Evolutionary conservation across 2,113 vertebrate genomes (phyloP).

Genomic region (Fregata magnificens): DNA sequence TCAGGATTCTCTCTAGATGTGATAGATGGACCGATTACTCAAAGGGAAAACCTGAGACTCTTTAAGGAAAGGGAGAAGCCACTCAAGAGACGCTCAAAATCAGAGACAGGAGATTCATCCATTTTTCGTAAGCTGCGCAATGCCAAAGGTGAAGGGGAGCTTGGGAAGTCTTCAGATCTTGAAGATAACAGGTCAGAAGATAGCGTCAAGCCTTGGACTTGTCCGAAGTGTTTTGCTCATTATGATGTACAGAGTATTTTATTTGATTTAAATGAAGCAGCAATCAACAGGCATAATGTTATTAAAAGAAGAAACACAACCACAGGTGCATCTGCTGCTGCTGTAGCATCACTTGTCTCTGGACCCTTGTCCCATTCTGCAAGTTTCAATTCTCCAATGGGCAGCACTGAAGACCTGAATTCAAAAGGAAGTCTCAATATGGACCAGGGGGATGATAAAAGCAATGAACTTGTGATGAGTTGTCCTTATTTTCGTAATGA

Average conservation of each 20-base stretch:
- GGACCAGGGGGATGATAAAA: constrained; percentile 91
- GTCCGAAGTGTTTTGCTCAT: constrained; percentile 92
- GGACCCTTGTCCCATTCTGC: constrained; percentile 87
- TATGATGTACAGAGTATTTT: constrained; percentile 93
- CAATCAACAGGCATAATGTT: constrained; percentile 85
- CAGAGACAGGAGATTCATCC: constrained; percentile 92
- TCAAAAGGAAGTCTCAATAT: constrained; percentile 85
- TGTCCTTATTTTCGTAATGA: constrained; percentile 97
- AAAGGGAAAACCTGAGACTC: constrained; percentile 87
- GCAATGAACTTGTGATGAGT: constrained; percentile 91
- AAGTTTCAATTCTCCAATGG: constrained; percentile 91
- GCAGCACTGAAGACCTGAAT: constrained; percentile 93
- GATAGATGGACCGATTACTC: constrained; percentile 82
- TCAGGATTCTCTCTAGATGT: constrained; percentile 83
- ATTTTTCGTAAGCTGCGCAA: constrained; percentile 94
- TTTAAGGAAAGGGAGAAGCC: constrained; percentile 94
- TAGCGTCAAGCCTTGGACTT: constrained; percentile 84
- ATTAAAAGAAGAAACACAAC: constrained; percentile 91
- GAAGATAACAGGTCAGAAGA: constrained; percentile 90
- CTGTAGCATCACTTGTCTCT: constrained; percentile 84
- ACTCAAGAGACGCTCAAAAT: constrained; percentile 92
- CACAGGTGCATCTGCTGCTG: constrained; percentile 92
- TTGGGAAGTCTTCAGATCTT: constrained; percentile 80
- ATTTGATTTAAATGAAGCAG: constrained; percentile 91
- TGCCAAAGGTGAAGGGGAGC: constrained; percentile 87